phyloP scores from a whole-genome alignment of 2,113 vertebrate species.

The Lophura nycthemera region DNA sequence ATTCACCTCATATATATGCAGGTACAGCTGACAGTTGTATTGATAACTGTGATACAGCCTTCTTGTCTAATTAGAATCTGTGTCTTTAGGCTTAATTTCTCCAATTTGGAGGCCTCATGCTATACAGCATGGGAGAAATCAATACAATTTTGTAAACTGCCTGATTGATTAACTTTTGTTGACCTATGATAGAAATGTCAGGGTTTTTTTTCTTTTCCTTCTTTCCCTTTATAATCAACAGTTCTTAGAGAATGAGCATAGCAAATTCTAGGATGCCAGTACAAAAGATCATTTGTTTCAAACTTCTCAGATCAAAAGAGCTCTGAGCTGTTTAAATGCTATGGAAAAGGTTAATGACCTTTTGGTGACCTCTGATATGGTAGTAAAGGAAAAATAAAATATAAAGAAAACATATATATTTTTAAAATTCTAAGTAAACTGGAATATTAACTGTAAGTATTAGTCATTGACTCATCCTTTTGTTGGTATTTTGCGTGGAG shows the following conservation, averaged over 20 bases:
- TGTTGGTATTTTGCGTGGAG: not conserved
- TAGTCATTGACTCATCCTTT: not conserved
- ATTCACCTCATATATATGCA: not conserved
- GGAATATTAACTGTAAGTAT: not conserved
- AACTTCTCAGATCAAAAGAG: not conserved
- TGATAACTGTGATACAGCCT: not conserved
- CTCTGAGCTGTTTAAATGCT: not conserved
- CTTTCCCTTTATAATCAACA: not conserved
- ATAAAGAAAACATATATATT: rapidly evolving
- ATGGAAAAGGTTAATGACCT: slow-evolving; percentile 23
- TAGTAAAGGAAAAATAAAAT: not conserved
- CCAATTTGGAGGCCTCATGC: not conserved
- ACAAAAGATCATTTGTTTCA: slow-evolving; percentile 30
- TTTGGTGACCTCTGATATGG: not conserved
- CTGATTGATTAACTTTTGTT: not conserved
- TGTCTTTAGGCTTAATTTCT: slow-evolving; percentile 19
- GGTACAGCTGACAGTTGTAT: not conserved
- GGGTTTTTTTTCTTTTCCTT: not conserved
- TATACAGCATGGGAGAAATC: not conserved
- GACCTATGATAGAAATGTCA: not conserved
- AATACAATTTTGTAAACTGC: not conserved
- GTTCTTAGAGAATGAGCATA: not conserved
- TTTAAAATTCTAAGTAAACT: not conserved
- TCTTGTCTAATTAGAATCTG: not conserved
- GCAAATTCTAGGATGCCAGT: not conserved